A percentile compares a stretch with the other conserved stretches of the same genome.
Conservation (phyloP, 2,797 vertebrate genomes). For the Dermochelys coriacea region DNA sequence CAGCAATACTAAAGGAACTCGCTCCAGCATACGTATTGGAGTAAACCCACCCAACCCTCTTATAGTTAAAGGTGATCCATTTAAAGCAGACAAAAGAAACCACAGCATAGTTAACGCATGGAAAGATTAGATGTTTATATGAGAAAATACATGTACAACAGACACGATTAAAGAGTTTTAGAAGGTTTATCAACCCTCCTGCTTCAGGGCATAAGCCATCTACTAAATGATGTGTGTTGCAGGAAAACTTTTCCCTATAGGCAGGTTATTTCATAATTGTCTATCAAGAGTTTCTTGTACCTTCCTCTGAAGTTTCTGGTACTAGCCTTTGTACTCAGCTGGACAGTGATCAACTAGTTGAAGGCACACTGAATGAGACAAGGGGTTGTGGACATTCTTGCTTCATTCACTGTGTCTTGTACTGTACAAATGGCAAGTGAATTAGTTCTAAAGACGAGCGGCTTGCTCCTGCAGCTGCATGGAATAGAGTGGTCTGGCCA, state of each 20-base stretch:
- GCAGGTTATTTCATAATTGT: background rate
- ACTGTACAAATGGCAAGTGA: too few species aligned
- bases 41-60: background rate
- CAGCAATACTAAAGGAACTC: background rate
- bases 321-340: background rate
- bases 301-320: background rate
- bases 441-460: too few species aligned
- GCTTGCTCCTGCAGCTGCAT: too few species aligned
- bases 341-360: background rate
- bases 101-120: background rate
- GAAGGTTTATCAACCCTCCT: background rate
- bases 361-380: background rate
- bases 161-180: background rate
- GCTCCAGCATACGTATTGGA: background rate
- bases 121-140: background rate
- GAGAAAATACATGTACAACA: background rate
- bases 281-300: background rate
- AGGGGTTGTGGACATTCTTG: too few species aligned
- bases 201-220: background rate
- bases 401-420: too few species aligned
- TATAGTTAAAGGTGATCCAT: background rate
- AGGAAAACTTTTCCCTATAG: background rate
- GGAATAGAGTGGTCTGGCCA: too few species aligned
- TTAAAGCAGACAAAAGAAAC: background rate
- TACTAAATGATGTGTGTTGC: background rate